Percentiles rank a stretch among this genome's conserved stretches.
Evolutionary conservation across 2,888 invertebrate species (phyloP).

Genomic region (Trachelus iudaicus): DNA sequence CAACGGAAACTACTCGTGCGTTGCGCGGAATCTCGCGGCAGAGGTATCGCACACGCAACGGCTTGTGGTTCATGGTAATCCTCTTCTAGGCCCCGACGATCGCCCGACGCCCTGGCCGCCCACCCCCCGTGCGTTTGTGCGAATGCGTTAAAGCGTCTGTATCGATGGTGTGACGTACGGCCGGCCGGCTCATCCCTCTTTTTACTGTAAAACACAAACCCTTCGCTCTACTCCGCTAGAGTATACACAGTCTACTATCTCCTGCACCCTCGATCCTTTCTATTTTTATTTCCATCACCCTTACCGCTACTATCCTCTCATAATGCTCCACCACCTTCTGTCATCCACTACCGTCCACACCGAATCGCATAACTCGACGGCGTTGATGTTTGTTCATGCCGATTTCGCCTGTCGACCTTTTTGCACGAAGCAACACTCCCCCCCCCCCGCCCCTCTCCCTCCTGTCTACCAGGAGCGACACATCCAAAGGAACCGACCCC

Average conservation of each 20-base stretch:
- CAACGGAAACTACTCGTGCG: constrained; percentile 83
- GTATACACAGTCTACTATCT: background rate
- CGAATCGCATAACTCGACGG: background rate
- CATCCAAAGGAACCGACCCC: background rate
- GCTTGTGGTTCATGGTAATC: constrained; percentile 83
- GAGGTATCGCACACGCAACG: constrained; percentile 80
- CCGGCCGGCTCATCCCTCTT: background rate
- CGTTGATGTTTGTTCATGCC: background rate
- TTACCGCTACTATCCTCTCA: background rate
- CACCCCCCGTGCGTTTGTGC: constrained; percentile 35
- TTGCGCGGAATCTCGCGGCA: constrained; percentile 78
- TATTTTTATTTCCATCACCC: background rate
- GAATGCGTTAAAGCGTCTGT: constrained; percentile 13
- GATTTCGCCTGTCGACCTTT: background rate
- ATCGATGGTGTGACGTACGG: background rate
- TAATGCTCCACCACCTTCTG: background rate
- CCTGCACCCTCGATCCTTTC: background rate
- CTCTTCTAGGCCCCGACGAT: constrained; percentile 61
- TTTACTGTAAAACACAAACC: background rate
- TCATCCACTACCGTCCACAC: constrained; percentile 11
- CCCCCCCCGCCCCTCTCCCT: no score
- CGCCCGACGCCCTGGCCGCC: constrained; percentile 59
- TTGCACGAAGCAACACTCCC: background rate
- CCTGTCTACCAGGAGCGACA: background rate
- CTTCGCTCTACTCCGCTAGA: background rate